A percentile compares a stretch with the other conserved stretches of the same genome.
phyloP scores from a whole-genome alignment of 1,140 invertebrate species.

The Bombus impatiens region DNA sequence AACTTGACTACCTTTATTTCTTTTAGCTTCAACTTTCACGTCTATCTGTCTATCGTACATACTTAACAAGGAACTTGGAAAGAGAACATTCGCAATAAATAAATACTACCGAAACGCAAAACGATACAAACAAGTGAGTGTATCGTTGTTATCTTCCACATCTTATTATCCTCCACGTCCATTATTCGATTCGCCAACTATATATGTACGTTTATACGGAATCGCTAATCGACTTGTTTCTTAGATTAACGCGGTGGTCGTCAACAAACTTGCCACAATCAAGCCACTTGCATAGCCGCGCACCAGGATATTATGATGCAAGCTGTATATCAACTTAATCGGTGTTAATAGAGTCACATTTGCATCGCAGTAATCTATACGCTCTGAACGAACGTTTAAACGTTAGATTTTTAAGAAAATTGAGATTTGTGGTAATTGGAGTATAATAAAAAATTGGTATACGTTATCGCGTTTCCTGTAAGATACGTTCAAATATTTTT shows the following conservation, averaged over 20 bases:
- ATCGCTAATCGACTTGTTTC: background rate
- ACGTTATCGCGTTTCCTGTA: too few relatives aligned
- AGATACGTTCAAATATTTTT: too few relatives aligned
- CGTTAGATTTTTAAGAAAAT: background rate
- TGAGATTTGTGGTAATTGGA: background rate
- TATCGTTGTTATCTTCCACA: background rate
- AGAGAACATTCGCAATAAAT: too few relatives aligned
- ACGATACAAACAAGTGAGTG: background rate
- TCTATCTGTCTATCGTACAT: too few relatives aligned
- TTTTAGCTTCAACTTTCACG: background rate
- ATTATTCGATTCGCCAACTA: background rate
- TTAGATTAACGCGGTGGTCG: constrained; percentile 29
- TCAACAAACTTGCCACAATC: constrained; percentile 58
- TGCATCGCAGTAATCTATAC: constrained; percentile 23
- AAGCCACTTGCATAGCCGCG: constrained; percentile 17
- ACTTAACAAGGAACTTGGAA: too few relatives aligned
- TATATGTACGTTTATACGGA: background rate
- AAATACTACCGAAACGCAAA: background rate
- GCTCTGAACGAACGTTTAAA: background rate
- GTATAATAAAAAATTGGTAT: too few relatives aligned
- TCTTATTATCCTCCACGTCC: background rate
- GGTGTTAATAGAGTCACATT: constrained; percentile 51
- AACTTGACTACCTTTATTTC: fast-evolving
- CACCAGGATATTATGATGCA: constrained; percentile 30
- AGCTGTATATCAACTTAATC: constrained; percentile 37